Percentiles rank a stretch among this genome's conserved stretches.
Conservation (phyloP, 2,797 vertebrate genomes). For the Carduelis carduelis region DNA sequence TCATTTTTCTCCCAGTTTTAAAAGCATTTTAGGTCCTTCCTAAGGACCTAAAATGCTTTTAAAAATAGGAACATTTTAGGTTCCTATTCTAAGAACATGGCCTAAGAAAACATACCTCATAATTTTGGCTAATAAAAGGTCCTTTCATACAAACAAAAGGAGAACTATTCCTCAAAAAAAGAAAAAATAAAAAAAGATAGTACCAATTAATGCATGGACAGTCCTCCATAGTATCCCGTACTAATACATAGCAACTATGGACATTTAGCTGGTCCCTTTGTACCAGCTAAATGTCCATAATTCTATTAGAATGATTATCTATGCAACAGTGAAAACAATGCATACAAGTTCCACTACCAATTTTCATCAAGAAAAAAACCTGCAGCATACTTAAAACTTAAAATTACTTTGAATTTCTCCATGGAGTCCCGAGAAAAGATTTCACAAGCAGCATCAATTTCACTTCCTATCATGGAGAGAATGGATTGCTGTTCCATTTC, state of each 20-base stretch:
- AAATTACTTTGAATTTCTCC: constrained; percentile 88
- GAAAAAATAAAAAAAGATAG: not conserved
- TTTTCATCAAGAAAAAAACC: constrained; percentile 31
- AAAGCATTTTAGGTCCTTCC: not conserved
- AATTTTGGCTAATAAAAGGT: not conserved
- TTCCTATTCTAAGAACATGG: not conserved
- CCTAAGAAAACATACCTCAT: not conserved
- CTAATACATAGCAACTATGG: not conserved
- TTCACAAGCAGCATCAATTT: constrained; percentile 86
- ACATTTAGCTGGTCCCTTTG: not conserved
- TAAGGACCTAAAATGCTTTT: too few species aligned
- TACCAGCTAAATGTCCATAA: not conserved
- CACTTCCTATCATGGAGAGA: constrained; percentile 82
- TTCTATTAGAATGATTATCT: not conserved
- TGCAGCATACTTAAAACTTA: constrained; percentile 62
- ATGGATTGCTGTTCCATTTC: constrained; percentile 86
- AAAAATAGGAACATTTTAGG: too few species aligned
- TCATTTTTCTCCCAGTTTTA: not conserved
- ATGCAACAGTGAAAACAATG: not conserved
- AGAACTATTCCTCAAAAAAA: not conserved
- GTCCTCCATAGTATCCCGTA: not conserved
- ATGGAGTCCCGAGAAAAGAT: constrained; percentile 80
- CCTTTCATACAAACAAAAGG: not conserved
- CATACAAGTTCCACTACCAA: not conserved
- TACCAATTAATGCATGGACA: not conserved